Evolutionary conservation across 1,140 invertebrate species (phyloP), one percentile per base, ranked within the genome.

Genomic region (Dendroctonus ponderosae): DNA sequence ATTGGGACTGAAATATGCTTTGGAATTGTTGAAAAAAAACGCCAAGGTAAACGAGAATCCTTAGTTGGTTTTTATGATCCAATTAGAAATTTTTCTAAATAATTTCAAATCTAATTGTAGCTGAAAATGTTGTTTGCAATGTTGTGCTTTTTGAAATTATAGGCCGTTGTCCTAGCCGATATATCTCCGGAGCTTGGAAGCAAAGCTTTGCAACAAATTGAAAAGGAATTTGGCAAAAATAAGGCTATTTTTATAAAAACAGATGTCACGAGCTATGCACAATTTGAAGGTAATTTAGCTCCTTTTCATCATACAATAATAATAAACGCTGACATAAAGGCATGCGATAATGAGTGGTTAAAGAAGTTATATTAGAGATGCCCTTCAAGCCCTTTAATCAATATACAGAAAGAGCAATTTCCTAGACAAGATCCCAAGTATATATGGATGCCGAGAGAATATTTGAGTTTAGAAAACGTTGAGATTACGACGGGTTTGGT

Each of bases 1-100:
- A 42, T 86, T 91, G 46, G 89, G 89, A 6, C 82, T 85, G 62
- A 82, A 85, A 6, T 88, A 86, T 72, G 84, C 81, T 67, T 83
- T 86, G 70, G 86, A 87, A 72, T 76, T 91, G 6, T 78, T 91
- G 5, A 84, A 86, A 71, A 83, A 87, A 71, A 87, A 87, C 67
- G 86, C 84, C 7, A 89, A 87, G 83, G 89, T 90, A 79, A 79
- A n/a, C n/a, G n/a, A n/a, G 74, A 42, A 59, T 7, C 12, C 15
- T 44, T 14, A 44, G 7, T 26, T 3, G 9, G 9, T 51, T 39
- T 9, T 56, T 56, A 26, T 51, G 9, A 14, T 8, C 38, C 15
- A 38, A 40, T 38, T 39, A 56, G 26, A n/a, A n/a, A n/a, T n/a
- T n/a, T n/a, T n/a, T n/a, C n/a, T n/a, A n/a, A n/a, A n/a, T n/a